Base-by-base conservation (phyloP, 2,797 vertebrate species). In the Enteromius fasciolatus region DNA sequence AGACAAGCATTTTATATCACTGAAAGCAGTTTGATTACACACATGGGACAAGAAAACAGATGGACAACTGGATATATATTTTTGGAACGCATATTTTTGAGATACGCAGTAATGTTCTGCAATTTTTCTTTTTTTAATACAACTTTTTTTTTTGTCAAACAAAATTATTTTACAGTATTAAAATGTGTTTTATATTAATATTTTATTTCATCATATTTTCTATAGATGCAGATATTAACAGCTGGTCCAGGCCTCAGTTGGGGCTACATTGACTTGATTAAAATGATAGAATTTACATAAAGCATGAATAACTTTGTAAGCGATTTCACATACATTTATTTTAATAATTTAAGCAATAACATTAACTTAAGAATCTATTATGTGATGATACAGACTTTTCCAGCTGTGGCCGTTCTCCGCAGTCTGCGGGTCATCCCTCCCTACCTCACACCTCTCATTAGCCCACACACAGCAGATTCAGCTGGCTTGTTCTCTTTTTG, bases 391-490 rank as follows among this genome's bases (percentile, higher is more conserved):
- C 18, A 48, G 68, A 64, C 12, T 74, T 39, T 48, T 59, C 50
- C 46, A 59, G 73, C 70, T 85, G 81, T 74, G 77, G 64, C 54
- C 44, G 72, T 78, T 78, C 67, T 77, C 86, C 76, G 86, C 81
- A 85, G 72, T 85, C 57, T 81, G 77, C 66, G 69, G 78, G 67
- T 63, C 78, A 82, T 84, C 78, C 76, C 80, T 80, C 70, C 52
- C 79, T 67, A 61, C 72, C 69, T 66, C 74, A 76, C 76, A 76
- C 50, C 74, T 85, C 61, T 81, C 78, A 66, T 78, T 76, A 72
- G 59, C 76, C 67, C 78, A 81, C n/a, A 83, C 80, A 76, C 84
- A 31, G 54, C 52, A 54, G 23, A 76, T 33, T 70, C 57, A 10
- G 1, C 66, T 28, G 5, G n/a, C 59, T 64, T 25, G 12, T 61